Base-by-base conservation (phyloP, 2,888 invertebrate species). In the Acrobasis consociella region DNA sequence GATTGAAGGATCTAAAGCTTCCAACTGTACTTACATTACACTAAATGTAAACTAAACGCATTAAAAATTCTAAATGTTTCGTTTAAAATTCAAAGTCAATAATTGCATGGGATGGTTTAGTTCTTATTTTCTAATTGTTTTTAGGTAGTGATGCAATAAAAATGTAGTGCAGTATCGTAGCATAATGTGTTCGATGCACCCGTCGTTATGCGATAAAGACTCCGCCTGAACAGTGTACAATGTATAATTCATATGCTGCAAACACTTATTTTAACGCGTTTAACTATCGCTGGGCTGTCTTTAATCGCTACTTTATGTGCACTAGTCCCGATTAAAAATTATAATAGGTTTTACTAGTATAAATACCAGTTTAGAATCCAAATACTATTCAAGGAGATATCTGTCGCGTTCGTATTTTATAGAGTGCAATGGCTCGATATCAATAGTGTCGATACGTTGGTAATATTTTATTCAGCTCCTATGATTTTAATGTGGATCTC, bases 161-260 rank as follows among this genome's bases (percentile, higher is more conserved):
- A 75, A 77, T 83, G 73, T 78, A 80, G 73, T 69, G 64, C 74
- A 73, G 69, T 75, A 56, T 69, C 69, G 68, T 70, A 68, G 77
- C 70, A 76, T 82, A 81, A 80, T 80, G 80, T 80, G 78, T 78
- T 65, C 75, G 77, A 82, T 81, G 80, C 80, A 76, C 80, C 75
- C 76, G 73, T 69, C 69, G 66, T 70, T 71, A 72, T 72, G 72
- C 82, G 81, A 83, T 81, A 83, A 76, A 81, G 76, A 74, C 72
- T 73, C 71, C 66, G 72, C 67, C 72, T 73, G 76, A 76, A 78
- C 72, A 72, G 76, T 78, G 72, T 74, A 74, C 77, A 67, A 85
- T 86, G 83, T 83, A 75, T 85, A 84, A 85, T 86, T 85, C 82
- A 85, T 85, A 77, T 71, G 74, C 71, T 74, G 81, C 75, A 83